phyloP scores from a whole-genome alignment of 2,888 invertebrate species.

The Parnassius glacialis region DNA sequence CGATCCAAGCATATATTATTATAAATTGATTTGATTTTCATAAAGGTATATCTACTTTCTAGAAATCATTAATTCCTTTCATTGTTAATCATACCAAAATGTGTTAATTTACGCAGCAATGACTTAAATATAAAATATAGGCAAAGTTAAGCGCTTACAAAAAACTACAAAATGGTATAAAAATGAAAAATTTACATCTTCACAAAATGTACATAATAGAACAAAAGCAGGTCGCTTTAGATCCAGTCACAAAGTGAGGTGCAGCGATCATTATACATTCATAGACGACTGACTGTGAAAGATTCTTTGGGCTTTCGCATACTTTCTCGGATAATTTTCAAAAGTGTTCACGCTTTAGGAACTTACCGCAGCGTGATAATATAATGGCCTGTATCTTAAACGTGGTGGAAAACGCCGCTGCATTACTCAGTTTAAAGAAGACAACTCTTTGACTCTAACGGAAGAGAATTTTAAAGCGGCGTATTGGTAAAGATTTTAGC shows the following conservation, averaged over 20 bases:
- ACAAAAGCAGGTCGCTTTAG: constrained; percentile 35
- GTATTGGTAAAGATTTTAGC: constrained; percentile 4
- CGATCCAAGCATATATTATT: too few species aligned
- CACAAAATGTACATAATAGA: constrained; percentile 32
- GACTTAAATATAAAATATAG: not conserved
- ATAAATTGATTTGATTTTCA: too few species aligned
- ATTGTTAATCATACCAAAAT: too few species aligned
- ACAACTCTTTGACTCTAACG: constrained; percentile 21
- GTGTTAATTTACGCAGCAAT: too few species aligned
- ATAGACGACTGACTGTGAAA: constrained; percentile 67
- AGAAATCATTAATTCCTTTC: too few species aligned
- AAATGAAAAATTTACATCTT: constrained; percentile 27
- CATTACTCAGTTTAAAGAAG: constrained; percentile 2
- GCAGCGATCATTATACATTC: constrained; percentile 73
- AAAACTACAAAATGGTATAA: not conserved
- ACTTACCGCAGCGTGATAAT: constrained; percentile 69
- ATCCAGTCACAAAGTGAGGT: constrained; percentile 38
- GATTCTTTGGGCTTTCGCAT: constrained; percentile 55
- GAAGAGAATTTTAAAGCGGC: constrained; percentile 1
- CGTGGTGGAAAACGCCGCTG: constrained; percentile 16
- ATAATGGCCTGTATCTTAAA: constrained; percentile 58
- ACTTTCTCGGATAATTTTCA: constrained; percentile 58
- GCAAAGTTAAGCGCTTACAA: not conserved
- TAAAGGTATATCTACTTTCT: too few species aligned
- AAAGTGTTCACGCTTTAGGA: constrained; percentile 56